Conservation (phyloP, 1,140 invertebrate species). For the Epicauta chinensis region DNA sequence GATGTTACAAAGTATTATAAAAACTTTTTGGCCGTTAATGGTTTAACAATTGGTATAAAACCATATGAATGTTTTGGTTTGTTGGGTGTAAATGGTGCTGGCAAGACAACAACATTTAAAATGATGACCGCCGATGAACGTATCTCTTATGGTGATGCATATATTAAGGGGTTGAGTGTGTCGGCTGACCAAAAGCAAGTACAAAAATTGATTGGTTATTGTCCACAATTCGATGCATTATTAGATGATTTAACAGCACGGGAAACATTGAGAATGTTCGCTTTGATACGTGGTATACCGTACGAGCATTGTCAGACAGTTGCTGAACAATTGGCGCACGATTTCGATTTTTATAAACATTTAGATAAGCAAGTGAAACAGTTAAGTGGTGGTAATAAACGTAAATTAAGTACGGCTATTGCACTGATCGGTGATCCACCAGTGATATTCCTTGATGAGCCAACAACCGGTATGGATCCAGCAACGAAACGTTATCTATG, state of each 20-base stretch:
- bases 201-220: slow-evolving; percentile 59
- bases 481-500: slow-evolving; percentile 72
- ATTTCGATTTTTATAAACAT: slow-evolving; percentile 47
- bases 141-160: slow-evolving; percentile 39
- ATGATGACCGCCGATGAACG: slow-evolving; percentile 78
- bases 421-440: slow-evolving; percentile 81
- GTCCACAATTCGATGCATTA: slow-evolving; percentile 78
- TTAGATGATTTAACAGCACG: slow-evolving; percentile 70
- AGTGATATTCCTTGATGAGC: slow-evolving; percentile 81
- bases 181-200: slow-evolving; percentile 46
- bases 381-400: slow-evolving; percentile 88
- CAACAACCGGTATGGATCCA: slow-evolving; percentile 76
- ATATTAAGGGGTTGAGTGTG: slow-evolving; percentile 44
- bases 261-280: slow-evolving; percentile 69
- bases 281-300: slow-evolving; percentile 63
- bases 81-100: slow-evolving; percentile 72
- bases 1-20: slow-evolving; percentile 63
- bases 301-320: slow-evolving; percentile 39
- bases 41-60: slow-evolving; percentile 56
- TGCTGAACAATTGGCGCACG: slow-evolving; percentile 38
- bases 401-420: slow-evolving; percentile 89
- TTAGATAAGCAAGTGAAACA: slow-evolving; percentile 49
- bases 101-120: slow-evolving; percentile 79
- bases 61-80: slow-evolving; percentile 79
- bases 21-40: slow-evolving; percentile 61